Conservation (phyloP, 2,797 vertebrate species). For the Falco cherrug region DNA sequence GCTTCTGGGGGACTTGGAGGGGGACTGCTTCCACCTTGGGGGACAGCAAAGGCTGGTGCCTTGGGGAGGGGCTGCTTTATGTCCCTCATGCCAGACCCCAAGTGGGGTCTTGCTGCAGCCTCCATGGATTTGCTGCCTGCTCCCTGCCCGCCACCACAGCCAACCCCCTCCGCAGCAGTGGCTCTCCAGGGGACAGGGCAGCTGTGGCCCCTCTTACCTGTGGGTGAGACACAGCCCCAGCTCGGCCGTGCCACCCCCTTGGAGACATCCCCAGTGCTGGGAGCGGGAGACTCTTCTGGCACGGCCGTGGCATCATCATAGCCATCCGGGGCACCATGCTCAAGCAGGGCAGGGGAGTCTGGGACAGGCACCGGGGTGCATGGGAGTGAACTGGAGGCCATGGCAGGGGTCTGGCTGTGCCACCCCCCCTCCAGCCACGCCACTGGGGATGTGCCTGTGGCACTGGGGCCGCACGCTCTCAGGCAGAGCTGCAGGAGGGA, state of each 20-base stretch:
- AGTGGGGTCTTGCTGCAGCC: fast-evolving
- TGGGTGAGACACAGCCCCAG: background rate
- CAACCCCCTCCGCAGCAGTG: background rate
- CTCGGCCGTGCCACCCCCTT: fast-evolving
- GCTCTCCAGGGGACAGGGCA: background rate
- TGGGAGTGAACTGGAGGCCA: fast-evolving
- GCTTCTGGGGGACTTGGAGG: background rate
- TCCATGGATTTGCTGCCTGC: background rate
- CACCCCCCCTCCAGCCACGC: fast-evolving
- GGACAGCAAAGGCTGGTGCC: background rate
- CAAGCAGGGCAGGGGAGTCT: background rate
- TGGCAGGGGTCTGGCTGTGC: background rate
- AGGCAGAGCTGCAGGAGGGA: background rate
- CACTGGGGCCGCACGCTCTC: background rate
- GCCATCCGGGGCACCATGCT: fast-evolving
- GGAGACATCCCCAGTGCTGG: fast-evolving
- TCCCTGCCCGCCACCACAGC: fast-evolving
- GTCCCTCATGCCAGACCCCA: background rate
- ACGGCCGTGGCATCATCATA: background rate
- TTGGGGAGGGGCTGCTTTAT: fast-evolving
- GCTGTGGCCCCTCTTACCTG: background rate
- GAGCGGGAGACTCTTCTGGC: fast-evolving
- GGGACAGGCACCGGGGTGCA: background rate
- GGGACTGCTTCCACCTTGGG: background rate
- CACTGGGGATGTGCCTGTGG: fast-evolving